phyloP scores from a whole-genome alignment of 2,888 invertebrate species.

The Anaspis maculata region DNA sequence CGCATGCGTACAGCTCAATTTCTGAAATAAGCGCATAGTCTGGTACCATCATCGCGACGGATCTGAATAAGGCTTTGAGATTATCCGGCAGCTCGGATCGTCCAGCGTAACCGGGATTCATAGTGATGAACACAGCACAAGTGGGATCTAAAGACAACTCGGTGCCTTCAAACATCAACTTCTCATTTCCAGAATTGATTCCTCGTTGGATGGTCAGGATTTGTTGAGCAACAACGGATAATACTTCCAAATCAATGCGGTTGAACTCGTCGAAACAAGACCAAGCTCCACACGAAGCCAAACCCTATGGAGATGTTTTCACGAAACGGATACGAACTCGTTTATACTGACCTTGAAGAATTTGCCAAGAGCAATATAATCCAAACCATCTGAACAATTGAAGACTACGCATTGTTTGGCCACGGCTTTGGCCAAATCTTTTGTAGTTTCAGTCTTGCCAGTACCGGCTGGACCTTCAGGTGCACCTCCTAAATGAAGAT shows the following conservation, averaged over 20 bases:
- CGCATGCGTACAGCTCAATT: slow-evolving; percentile 87
- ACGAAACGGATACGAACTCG: slow-evolving; percentile 1
- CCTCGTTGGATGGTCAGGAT: slow-evolving; percentile 89
- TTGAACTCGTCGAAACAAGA: slow-evolving; percentile 96
- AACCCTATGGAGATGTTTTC: slow-evolving; percentile 49
- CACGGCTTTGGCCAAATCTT: slow-evolving; percentile 91
- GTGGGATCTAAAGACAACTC: slow-evolving; percentile 73
- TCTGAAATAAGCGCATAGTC: slow-evolving; percentile 93
- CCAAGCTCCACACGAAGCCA: slow-evolving; percentile 93
- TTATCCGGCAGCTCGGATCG: slow-evolving; percentile 91
- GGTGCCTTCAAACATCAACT: slow-evolving; percentile 83
- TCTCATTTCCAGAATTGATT: slow-evolving; percentile 67
- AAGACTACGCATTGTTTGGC: slow-evolving; percentile 96
- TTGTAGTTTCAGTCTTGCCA: slow-evolving; percentile 89
- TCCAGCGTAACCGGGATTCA: slow-evolving; percentile 94
- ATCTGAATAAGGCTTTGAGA: slow-evolving; percentile 59
- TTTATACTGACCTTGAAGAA: slow-evolving; percentile 63
- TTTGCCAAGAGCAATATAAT: slow-evolving; percentile 89
- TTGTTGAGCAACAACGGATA: slow-evolving; percentile 94
- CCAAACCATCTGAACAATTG: slow-evolving; percentile 91
- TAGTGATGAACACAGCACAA: slow-evolving; percentile 90
- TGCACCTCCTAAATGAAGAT: slow-evolving; percentile 63
- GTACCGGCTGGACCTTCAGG: slow-evolving; percentile 52
- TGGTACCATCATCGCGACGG: slow-evolving; percentile 97
- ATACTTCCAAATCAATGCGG: slow-evolving; percentile 84